Conservation (phyloP, 2,888 invertebrate genomes). For the Limnephilus marmoratus region DNA sequence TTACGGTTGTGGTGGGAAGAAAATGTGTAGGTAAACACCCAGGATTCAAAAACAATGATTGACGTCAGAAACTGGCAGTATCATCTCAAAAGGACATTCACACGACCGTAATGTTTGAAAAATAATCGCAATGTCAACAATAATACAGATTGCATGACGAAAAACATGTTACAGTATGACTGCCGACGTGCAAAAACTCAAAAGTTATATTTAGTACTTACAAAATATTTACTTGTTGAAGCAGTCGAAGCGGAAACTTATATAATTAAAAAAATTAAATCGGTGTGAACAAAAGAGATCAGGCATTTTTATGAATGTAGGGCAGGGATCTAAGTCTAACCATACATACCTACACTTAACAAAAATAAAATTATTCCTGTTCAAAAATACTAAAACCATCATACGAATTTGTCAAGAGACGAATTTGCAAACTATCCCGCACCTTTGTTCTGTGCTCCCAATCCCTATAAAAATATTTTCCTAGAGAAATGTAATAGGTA, state of each 20-base stretch:
- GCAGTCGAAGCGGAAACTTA: background rate
- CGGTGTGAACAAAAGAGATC: background rate
- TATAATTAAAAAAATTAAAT: background rate
- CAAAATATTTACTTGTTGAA: background rate
- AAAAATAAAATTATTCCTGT: background rate
- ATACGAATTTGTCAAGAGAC: background rate
- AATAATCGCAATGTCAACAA: background rate
- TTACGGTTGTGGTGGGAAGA: background rate
- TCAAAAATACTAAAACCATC: background rate
- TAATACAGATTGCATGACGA: background rate
- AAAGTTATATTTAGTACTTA: background rate
- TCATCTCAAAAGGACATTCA: constrained; percentile 8
- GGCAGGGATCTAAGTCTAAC: background rate
- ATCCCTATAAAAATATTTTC: background rate
- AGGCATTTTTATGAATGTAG: background rate
- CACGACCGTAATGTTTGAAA: background rate
- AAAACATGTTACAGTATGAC: background rate
- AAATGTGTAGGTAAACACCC: background rate
- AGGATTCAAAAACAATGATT: background rate
- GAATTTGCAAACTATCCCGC: background rate
- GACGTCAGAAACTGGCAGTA: constrained; percentile 9
- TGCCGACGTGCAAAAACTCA: background rate
- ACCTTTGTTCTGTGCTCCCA: background rate
- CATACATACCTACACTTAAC: background rate
- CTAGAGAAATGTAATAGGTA: background rate